Percentiles rank a stretch among this genome's conserved stretches.
phyloP scores from a whole-genome alignment of 2,797 vertebrate species.

The Pagetopsis macropterus region DNA sequence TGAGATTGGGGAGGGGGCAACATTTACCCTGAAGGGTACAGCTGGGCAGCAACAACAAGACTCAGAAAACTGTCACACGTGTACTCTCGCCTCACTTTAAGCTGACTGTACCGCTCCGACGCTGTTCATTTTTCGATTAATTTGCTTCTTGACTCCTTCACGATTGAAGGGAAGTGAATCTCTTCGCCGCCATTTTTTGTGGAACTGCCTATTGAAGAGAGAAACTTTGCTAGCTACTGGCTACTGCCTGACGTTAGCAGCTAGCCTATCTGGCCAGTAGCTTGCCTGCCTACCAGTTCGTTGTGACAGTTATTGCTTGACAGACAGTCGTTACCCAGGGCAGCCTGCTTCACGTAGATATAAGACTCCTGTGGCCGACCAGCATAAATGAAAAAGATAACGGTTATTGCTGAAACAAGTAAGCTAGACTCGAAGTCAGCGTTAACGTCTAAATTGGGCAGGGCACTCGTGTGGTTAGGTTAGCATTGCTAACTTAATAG shows the following conservation, averaged over 20 bases:
- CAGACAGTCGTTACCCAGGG: constrained; percentile 46
- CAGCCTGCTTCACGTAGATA: constrained; percentile 15
- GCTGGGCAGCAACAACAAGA: constrained; percentile 39
- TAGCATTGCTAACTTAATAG: constrained; percentile 69
- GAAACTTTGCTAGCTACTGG: constrained; percentile 73
- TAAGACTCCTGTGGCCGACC: neutral
- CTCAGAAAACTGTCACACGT: constrained; percentile 40
- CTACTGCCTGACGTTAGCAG: constrained; percentile 54
- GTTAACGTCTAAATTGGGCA: constrained; percentile 18
- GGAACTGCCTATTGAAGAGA: constrained; percentile 76
- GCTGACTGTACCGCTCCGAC: neutral
- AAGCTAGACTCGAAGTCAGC: neutral
- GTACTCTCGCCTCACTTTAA: constrained; percentile 5
- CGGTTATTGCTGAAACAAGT: constrained; percentile 7
- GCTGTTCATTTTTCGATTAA: constrained; percentile 11
- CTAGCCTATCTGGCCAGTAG: constrained; percentile 57
- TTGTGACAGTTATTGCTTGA: constrained; percentile 55
- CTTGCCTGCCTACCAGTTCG: constrained; percentile 32
- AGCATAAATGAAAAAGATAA: constrained; percentile 31
- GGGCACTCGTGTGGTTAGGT: constrained; percentile 44
- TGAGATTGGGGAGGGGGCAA: constrained; percentile 30
- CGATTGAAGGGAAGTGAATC: constrained; percentile 75
- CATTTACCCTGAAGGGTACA: constrained; percentile 43
- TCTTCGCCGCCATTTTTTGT: constrained; percentile 85
- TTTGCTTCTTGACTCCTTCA: constrained; percentile 60